Percentiles rank a stretch among this genome's conserved stretches.
phyloP scores from a whole-genome alignment of 2,888 invertebrate genomes.

The Drosophila rellima region DNA sequence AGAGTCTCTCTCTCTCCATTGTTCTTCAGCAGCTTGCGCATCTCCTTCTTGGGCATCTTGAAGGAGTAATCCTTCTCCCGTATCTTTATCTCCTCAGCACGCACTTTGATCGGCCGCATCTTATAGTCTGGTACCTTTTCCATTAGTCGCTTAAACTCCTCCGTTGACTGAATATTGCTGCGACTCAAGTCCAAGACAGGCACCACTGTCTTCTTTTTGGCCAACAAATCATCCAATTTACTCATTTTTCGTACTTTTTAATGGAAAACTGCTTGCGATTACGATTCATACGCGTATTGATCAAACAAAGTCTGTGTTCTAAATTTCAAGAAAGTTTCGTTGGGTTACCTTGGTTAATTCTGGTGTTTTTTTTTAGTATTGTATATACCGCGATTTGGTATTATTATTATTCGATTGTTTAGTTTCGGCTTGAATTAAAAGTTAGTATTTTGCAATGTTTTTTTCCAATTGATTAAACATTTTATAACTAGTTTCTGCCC shows the following conservation, averaged over 20 bases:
- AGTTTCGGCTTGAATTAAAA: no score
- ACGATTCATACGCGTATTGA: slow-evolving; percentile 37
- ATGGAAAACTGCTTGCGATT: not conserved
- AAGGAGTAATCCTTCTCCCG: slow-evolving; percentile 91
- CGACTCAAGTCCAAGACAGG: slow-evolving; percentile 94
- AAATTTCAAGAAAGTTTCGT: not conserved
- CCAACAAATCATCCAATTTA: slow-evolving; percentile 93
- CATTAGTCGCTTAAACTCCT: slow-evolving; percentile 93
- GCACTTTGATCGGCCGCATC: slow-evolving; percentile 94
- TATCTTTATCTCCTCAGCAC: slow-evolving; percentile 91
- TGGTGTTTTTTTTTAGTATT: not conserved
- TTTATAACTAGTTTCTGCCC: no score
- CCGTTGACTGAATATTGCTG: slow-evolving; percentile 91
- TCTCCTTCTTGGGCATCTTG: slow-evolving; percentile 91
- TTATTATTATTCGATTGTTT: not conserved
- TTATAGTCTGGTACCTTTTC: slow-evolving; percentile 96
- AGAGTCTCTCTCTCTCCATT: slow-evolving; percentile 84
- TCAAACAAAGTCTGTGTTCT: slow-evolving; percentile 36
- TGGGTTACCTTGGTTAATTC: slow-evolving; percentile 31
- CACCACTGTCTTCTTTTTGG: slow-evolving; percentile 93
- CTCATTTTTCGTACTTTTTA: slow-evolving; percentile 83
- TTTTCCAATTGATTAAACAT: no score
- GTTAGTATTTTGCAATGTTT: no score
- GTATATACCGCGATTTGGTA: slow-evolving; percentile 13
- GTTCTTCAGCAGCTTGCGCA: slow-evolving; percentile 86